Evolutionary conservation across 2,113 vertebrate genomes (phyloP), one percentile per base, ranked within the genome.

Genomic region (Daboia siamensis): DNA sequence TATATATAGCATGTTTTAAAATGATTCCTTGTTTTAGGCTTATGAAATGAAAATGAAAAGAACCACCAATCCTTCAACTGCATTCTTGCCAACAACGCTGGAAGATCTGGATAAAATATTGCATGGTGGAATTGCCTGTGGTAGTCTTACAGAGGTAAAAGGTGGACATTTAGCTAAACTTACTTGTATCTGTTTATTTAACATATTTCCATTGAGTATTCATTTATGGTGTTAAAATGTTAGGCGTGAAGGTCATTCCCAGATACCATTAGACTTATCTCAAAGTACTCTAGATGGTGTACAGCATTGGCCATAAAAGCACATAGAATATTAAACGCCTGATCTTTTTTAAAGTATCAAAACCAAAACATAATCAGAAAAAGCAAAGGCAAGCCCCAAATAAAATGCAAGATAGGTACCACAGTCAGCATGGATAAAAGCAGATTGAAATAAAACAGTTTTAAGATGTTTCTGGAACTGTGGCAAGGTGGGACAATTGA

Each of bases 141-240:
- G 97, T 87, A 98, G 97, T 39, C 97, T 98, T 93, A 98, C 98
- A 94, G 98, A 98, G 98, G 98, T 98, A 98, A 93, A 94, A 17
- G 91, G 55, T 21, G 64, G n/a, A 8, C 3, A 39, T 91, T 21
- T 10, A 17, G 55, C 11, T 91, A 44, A 86, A 84, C 55, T 15
- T 86, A 80, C 54, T 21, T 64, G 8, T 9, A 89, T 85, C 13
- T n/a, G 17, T 74, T 87, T 56, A 74, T 57, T 64, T 93, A 46
- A 93, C 11, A 51, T 0, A 0, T 93, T 48, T 11, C 52, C 84
- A 74, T 29, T 51, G 51, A 56, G 39, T 69, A 17, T 87, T 88
- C 3, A 51, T 92, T 92, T 51, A 24, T 46, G 86, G 11, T 39
- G 90, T 91, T 86, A 24, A 90, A 90, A 61, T 59, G 13, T 13